Evolutionary conservation across 2,888 invertebrate species (phyloP), one percentile per base, ranked within the genome.

Genomic region (Oscheius sp.): DNA sequence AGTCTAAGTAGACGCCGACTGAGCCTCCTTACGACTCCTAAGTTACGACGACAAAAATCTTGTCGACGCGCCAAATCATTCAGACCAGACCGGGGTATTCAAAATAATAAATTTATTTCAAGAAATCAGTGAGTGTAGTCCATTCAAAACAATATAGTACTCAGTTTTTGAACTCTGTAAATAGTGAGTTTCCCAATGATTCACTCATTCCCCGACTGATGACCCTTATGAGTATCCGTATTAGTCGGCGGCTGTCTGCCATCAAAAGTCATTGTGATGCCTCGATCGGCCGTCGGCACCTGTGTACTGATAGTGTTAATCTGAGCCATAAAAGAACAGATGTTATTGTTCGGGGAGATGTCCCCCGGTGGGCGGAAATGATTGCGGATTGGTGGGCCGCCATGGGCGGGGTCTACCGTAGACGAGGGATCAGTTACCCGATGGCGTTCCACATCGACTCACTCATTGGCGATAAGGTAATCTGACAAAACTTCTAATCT

Each of bases 371-470:
- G 35, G 52, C 55, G 43, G 69, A 69, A 69, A 53, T 69, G 69
- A 66, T 66, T 55, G 69, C 69, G 55, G 69, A 69, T 69, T 69
- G 69, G 69, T 25, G 13, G 56, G 21, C 29, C 23, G 52, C 27
- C 23, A 35, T 7, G 45, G 69, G 69, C 69, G 69, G 53, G 45
- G 69, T 29, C 69, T 69, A 69, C 69, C 69, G 69, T 69, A 69
- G 69, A 69, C 69, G 46, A n/a, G 43, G 46, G 53, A 52, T 43
- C 69, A 58, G 56, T 43, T 45, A 2, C 23, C 45, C 43, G 56
- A 72, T 72, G 72, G 64, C 79, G n/a, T 79, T 79, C 49, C 74
- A 79, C 70, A 79, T 79, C 46, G 79, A 79, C 53, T 79, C 79
- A 49, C 53, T 79, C 43, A 79, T 79, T 69, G 79, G 79, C 41